These are phyloP conservation scores for Caenorhabditis macrosperma DNA, from an alignment of 2,888 invertebrate species.

Conservation along the genomic window DNA sequence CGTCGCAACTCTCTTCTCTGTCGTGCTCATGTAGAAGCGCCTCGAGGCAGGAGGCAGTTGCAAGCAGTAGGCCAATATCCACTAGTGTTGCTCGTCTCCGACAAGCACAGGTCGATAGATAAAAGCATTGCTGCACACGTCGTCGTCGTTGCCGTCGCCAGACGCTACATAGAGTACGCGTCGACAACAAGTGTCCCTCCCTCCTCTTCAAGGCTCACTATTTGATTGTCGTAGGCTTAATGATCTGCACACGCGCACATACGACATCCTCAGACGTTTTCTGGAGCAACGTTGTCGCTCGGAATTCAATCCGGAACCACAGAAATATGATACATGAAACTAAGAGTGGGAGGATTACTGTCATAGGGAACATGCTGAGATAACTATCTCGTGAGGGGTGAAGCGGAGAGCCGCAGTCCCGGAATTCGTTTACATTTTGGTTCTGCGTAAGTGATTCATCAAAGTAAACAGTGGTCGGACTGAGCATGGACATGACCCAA, in stretches of 20 bases:
- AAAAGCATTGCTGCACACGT: constrained; percentile 49
- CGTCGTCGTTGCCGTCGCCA: constrained; percentile 21
- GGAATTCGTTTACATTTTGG: constrained; percentile 56
- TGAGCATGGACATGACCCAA: constrained; percentile 37
- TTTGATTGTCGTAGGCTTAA: constrained; percentile 59
- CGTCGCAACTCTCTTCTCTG: constrained; percentile 44
- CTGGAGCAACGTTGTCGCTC: constrained; percentile 8
- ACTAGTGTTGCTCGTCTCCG: constrained; percentile 52
- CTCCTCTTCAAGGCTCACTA: constrained; percentile 55
- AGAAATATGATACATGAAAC: neutral
- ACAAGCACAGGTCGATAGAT: constrained; percentile 58
- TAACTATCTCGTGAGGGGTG: neutral
- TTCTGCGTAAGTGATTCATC: constrained; percentile 53
- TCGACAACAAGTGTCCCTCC: constrained; percentile 47
- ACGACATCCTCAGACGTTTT: constrained; percentile 41
- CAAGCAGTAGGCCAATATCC: constrained; percentile 56
- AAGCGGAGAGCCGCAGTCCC: constrained; percentile 7
- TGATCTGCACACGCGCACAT: constrained; percentile 46
- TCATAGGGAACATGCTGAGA: neutral
- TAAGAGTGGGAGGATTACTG: neutral
- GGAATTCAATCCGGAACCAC: neutral
- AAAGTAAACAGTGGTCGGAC: constrained; percentile 49
- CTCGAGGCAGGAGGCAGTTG: constrained; percentile 53
- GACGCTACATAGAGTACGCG: constrained; percentile 48
- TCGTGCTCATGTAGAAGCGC: constrained; percentile 54